Evolutionary conservation across 2,113 vertebrate species (phyloP).

Genomic region (Pseudonaja textilis): DNA sequence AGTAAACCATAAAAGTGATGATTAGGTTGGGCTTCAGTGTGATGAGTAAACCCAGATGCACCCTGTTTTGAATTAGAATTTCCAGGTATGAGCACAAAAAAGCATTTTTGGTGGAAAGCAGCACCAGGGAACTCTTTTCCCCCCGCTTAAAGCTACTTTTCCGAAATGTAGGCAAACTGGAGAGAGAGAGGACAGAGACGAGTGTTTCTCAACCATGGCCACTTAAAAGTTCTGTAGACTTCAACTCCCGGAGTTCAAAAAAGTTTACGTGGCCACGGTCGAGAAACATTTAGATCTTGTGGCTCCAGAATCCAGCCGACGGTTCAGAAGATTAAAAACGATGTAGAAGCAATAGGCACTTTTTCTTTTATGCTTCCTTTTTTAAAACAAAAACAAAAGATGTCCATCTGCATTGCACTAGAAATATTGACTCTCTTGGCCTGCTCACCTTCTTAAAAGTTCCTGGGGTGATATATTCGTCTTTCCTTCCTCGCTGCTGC

Average conservation of each 20-base stretch:
- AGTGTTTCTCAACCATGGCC: no score
- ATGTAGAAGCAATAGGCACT: no score
- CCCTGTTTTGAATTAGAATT: neutral
- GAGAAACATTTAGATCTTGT: no score
- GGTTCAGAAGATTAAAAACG: neutral
- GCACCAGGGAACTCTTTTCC: no score
- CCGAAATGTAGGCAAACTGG: neutral
- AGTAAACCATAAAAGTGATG: neutral
- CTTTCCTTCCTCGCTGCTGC: conserved; percentile 48
- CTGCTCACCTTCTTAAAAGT: conserved; percentile 79
- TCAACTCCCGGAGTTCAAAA: no score
- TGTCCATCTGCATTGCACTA: accelerated
- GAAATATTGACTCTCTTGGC: neutral
- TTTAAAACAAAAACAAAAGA: neutral
- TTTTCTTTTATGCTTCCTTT: neutral
- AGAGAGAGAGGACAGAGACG: neutral
- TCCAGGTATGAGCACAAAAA: neutral
- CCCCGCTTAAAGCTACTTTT: neutral
- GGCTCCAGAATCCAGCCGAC: accelerated
- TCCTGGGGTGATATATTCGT: conserved; percentile 66
- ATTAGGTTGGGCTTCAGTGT: neutral
- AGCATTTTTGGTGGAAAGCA: neutral
- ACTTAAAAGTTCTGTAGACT: no score
- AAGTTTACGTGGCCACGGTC: no score
- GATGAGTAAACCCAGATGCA: neutral